Base-by-base conservation (phyloP, 2,797 vertebrate genomes). In the Psittacula derbiana region DNA sequence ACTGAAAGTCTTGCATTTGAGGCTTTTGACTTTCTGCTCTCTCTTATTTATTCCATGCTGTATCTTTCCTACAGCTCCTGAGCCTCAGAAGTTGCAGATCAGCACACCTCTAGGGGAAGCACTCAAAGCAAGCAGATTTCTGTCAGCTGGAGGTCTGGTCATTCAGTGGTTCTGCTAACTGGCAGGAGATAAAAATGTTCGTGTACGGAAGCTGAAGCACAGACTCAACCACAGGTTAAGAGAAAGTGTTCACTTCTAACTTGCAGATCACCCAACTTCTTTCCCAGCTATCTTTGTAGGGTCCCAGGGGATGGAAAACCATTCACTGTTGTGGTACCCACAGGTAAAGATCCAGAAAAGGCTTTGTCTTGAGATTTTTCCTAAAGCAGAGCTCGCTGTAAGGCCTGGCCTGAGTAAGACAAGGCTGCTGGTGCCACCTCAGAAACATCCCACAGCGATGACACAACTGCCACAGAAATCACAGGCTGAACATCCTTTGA, bases 201-300 rank as follows among this genome's bases (percentile, higher is more conserved):
- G 0, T 1, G 25, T 1, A 19, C 38, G 43, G 53, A 66, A 78
- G 21, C 11, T 0, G 33, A 57, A 5, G 67, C 36, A 18, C 11
- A 21, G 38, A 7, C 27, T 17, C 4, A 4, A 41, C 27, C 3
- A 0, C 4, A 17, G 61, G 7, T 33, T 16, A 33, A 16, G 31
- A 36, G 50, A 0, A 3, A 41, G 58, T 0, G 5, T 20, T 46
- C 4, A 1, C 3, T 8, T 62, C 21, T 6, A 66, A 49, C 49
- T 84, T n/a, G 10, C 4, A 0, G 2, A 40, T 6, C 10, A 0
- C 16, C 53, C 9, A 17, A 43, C 23, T 11, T 50, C 28, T 33
- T 31, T 53, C 43, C 31, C 4, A 4, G 2, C 12, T 8, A 13
- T 23, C 46, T 30, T 30, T 55, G 40, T 2, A 43, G 12, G 82